Conservation (phyloP, 2,888 invertebrate species). For the Amiota minor region DNA sequence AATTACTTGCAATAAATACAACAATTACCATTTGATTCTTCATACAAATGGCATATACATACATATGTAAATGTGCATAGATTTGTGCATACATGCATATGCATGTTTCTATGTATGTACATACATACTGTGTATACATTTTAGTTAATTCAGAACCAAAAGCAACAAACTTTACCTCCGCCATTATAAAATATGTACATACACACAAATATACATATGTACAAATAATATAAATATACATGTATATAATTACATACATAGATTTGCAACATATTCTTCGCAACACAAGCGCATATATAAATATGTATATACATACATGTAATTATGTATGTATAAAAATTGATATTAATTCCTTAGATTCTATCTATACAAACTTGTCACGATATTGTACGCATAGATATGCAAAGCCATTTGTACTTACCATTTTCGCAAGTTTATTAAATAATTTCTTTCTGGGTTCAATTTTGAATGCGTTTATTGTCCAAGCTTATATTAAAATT, state of each 20-base stretch:
- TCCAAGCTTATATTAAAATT: slow-evolving; percentile 42
- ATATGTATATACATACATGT: background rate
- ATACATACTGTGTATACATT: too few species aligned
- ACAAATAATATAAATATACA: background rate
- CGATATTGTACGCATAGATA: too few species aligned
- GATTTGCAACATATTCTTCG: too few species aligned
- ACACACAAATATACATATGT: too few species aligned
- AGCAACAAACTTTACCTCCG: too few species aligned
- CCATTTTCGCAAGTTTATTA: slow-evolving; percentile 61
- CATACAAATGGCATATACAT: background rate
- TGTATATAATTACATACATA: too few species aligned
- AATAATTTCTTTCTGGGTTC: slow-evolving; percentile 54
- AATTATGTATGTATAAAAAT: too few species aligned
- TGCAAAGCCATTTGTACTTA: slow-evolving; percentile 39
- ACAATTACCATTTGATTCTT: background rate
- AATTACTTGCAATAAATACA: slow-evolving; percentile 4
- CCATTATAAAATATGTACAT: too few species aligned
- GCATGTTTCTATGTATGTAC: too few species aligned
- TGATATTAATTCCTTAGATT: background rate
- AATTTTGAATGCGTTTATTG: slow-evolving; percentile 54
- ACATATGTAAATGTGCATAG: background rate
- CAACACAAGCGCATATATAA: background rate
- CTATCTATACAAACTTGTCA: background rate
- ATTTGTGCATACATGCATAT: too few species aligned
- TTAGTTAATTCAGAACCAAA: too few species aligned